Percentiles rank a stretch among this genome's conserved stretches.
Conservation (phyloP, 2,888 invertebrate genomes). For the Heteromurus nitidus region DNA sequence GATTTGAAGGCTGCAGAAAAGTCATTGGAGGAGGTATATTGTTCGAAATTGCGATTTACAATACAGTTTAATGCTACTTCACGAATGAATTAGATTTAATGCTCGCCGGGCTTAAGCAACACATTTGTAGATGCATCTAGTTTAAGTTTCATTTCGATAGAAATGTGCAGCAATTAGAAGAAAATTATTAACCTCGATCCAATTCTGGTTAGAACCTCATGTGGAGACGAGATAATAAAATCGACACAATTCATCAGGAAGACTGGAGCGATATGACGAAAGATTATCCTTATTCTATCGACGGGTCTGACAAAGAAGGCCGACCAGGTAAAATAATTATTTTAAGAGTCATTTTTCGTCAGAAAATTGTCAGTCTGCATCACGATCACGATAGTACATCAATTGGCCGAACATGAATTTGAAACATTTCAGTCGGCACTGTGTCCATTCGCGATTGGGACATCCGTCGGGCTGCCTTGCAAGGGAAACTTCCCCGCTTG, state of each 20-base stretch:
- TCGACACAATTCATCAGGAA: constrained; percentile 45
- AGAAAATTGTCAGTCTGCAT: no score
- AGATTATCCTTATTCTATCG: constrained; percentile 46
- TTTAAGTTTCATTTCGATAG: background rate
- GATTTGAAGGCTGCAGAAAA: constrained; percentile 22
- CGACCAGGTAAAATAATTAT: constrained; percentile 35
- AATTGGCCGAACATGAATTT: background rate
- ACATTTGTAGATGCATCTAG: background rate
- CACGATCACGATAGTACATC: background rate
- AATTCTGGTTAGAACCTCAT: constrained; percentile 21
- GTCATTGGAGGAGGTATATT: constrained; percentile 37
- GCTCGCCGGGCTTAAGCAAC: background rate
- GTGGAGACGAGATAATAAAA: constrained; percentile 43
- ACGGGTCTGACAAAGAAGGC: constrained; percentile 38
- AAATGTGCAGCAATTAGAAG: background rate
- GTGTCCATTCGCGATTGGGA: constrained; percentile 49
- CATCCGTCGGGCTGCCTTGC: constrained; percentile 24
- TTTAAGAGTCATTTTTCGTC: no score
- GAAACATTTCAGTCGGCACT: constrained; percentile 36
- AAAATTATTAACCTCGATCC: no score
- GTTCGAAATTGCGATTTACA: background rate
- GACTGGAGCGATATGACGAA: constrained; percentile 56
- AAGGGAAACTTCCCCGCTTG: constrained; percentile 45
- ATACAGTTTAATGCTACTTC: background rate
- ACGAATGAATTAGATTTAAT: no score